A percentile compares a stretch with the other conserved stretches of the same genome.
Conservation (phyloP, 2,888 invertebrate genomes). For the Orchestes rusci region DNA sequence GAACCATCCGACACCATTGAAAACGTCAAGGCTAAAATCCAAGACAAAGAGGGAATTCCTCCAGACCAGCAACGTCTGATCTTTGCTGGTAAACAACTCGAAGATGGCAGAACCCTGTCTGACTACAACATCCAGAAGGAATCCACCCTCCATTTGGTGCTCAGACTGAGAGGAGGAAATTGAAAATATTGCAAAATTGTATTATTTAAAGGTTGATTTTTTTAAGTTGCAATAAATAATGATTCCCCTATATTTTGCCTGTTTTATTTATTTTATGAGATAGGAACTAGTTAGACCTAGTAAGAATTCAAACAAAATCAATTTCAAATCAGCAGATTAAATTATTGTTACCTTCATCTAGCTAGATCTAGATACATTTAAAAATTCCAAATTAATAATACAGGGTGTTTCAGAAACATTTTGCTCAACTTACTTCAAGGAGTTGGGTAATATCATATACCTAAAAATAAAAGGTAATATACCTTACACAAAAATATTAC, state of each 20-base stretch:
- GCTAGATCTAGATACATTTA: too few species aligned
- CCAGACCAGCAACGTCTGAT: slow-evolving; percentile 87
- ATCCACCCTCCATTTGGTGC: slow-evolving; percentile 51
- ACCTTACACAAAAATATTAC: too few species aligned
- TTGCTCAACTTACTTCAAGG: too few species aligned
- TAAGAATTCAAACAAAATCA: too few species aligned
- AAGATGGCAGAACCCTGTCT: slow-evolving; percentile 86
- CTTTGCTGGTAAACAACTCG: slow-evolving; percentile 89
- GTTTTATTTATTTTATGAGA: slow-evolving; percentile 6
- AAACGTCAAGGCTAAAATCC: slow-evolving; percentile 67
- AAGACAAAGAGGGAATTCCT: slow-evolving; percentile 87
- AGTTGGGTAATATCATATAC: too few species aligned
- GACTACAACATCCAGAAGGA: slow-evolving; percentile 87
- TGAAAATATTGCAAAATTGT: slow-evolving; percentile 8
- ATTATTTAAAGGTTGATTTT: slow-evolving; percentile 20
- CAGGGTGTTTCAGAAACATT: too few species aligned
- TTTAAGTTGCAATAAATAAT: slow-evolving; percentile 18
- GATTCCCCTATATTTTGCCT: slow-evolving; percentile 7
- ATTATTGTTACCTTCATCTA: too few species aligned
- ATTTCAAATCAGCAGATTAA: too few species aligned
- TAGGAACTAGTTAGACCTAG: too few species aligned
- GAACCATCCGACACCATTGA: slow-evolving; percentile 66
- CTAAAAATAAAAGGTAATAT: too few species aligned
- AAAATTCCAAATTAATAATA: too few species aligned
- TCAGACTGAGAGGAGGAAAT: slow-evolving; percentile 50